Percentiles rank a stretch among this genome's conserved stretches.
These are phyloP conservation scores for Trichacis sp. DNA, from an alignment of 2,888 invertebrate species.

Conservation along the genomic window DNA sequence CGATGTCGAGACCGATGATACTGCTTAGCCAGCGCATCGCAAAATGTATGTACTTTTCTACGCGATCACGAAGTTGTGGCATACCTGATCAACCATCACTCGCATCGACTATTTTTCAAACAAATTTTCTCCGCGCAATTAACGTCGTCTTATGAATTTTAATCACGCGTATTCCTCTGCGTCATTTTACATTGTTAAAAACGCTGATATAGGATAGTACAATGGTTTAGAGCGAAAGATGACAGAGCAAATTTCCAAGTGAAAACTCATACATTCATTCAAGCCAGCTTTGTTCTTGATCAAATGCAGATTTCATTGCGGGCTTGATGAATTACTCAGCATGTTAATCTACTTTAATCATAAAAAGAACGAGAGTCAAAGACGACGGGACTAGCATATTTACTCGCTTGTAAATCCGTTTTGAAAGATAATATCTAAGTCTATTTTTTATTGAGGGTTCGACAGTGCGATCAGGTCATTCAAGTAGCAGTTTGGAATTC, in stretches of 20 bases:
- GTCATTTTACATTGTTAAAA: conserved; percentile 6
- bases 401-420: no score
- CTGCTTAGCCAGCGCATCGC: conserved; percentile 53
- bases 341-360: background rate
- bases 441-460: no score
- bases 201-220: background rate
- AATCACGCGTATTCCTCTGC: background rate
- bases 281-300: background rate
- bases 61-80: background rate
- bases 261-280: conserved; percentile 6
- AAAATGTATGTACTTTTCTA: conserved; percentile 15
- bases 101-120: background rate
- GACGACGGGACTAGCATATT: no score
- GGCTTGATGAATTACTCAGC: background rate
- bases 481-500: no score
- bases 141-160: conserved; percentile 2
- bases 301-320: conserved; percentile 1
- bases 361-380: background rate
- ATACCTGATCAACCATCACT: background rate
- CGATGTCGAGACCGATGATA: conserved; percentile 47
- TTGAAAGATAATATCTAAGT: no score
- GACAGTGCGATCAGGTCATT: no score
- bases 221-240: background rate
- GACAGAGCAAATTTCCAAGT: conserved; percentile 2
- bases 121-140: conserved; percentile 1